phyloP scores from a whole-genome alignment of 2,797 vertebrate genomes.

The Falco naumanni region DNA sequence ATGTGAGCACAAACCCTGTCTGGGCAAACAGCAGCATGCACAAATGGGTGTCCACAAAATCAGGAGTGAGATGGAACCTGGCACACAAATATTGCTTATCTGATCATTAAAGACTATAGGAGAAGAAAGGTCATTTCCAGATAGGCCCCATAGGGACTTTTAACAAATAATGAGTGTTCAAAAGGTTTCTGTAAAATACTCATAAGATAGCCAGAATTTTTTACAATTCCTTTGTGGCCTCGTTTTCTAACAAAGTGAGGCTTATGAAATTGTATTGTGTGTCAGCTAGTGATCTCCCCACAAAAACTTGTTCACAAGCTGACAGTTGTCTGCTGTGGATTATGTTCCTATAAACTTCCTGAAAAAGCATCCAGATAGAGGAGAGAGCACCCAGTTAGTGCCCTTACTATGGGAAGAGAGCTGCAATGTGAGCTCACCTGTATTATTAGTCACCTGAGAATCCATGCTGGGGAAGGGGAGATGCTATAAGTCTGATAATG shows the following conservation, averaged over 20 bases:
- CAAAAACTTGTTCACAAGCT: neutral
- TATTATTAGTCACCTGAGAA: neutral
- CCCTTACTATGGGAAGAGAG: rapidly evolving
- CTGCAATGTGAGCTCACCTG: neutral
- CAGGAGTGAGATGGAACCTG: neutral
- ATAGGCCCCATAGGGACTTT: neutral
- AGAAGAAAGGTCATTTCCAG: neutral
- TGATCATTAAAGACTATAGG: neutral
- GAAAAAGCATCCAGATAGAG: neutral
- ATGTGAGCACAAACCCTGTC: neutral
- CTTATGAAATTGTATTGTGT: neutral
- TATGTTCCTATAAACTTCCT: neutral
- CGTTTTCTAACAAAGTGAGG: neutral
- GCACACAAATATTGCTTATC: neutral
- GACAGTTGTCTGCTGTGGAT: neutral
- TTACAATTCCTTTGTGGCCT: neutral
- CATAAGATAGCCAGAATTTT: neutral
- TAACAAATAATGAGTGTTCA: neutral
- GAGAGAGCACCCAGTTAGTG: neutral
- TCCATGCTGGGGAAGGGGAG: neutral
- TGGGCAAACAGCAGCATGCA: neutral
- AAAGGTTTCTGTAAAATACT: neutral
- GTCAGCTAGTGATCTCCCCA: neutral
- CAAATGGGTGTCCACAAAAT: neutral
- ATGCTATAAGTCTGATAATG: neutral